Conservation (phyloP, 2,113 vertebrate genomes). For the Rhodinocichla rosea region DNA sequence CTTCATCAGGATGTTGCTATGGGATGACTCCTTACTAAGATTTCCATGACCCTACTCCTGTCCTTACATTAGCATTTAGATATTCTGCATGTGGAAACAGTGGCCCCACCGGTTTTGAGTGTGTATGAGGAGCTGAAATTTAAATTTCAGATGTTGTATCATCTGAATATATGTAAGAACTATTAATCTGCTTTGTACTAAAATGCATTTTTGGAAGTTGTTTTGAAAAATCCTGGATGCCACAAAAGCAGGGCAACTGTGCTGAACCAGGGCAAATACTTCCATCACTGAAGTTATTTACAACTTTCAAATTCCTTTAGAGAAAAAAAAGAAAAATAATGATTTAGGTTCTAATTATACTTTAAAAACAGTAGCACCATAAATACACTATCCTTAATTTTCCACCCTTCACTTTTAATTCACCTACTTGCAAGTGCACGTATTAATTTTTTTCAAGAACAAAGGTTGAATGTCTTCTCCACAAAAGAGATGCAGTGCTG, state of each 20-base stretch:
- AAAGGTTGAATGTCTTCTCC: neutral
- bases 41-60: neutral
- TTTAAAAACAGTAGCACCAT: neutral
- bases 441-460: neutral
- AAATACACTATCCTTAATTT: neutral
- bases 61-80: neutral
- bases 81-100: neutral
- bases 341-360: neutral
- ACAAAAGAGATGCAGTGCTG: neutral
- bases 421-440: fast-evolving
- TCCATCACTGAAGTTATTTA: neutral
- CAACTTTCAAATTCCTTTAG: neutral
- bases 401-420: neutral
- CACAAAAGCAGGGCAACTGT: neutral
- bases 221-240: neutral
- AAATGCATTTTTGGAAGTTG: neutral
- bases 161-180: neutral
- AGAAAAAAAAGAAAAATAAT: neutral
- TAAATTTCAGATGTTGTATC: neutral
- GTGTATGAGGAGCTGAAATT: neutral
- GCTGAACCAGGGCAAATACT: neutral
- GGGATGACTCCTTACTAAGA: neutral
- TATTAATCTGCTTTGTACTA: neutral
- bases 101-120: neutral
- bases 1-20: neutral